Conservation (phyloP, 2,797 vertebrate genomes). For the Chloroceryle amazona region DNA sequence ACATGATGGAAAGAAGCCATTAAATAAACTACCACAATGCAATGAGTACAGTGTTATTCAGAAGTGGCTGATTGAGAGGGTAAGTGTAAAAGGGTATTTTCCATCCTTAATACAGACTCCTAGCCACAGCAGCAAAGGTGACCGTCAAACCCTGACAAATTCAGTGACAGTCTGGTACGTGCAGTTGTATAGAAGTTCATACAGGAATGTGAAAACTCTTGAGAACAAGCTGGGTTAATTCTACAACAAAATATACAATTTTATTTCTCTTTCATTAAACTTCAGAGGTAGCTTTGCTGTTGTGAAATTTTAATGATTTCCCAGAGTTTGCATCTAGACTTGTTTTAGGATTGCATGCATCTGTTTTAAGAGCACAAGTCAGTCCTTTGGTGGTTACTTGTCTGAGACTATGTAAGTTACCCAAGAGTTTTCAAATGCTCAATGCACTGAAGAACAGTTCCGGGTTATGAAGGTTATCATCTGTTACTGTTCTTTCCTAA, state of each 20-base stretch:
- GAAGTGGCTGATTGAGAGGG: not conserved
- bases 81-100: not conserved
- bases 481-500: constrained; percentile 33
- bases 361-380: not conserved
- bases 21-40: not conserved
- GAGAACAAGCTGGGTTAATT: not conserved
- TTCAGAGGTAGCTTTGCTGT: not conserved
- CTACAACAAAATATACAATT: not conserved
- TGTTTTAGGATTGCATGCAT: not conserved
- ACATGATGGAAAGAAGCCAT: not conserved
- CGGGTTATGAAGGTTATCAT: not conserved
- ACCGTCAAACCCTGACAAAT: not conserved
- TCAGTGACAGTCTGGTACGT: not conserved
- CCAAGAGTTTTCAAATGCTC: not conserved
- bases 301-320: not conserved
- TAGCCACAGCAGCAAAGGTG: not conserved
- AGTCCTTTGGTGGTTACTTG: not conserved
- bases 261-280: not conserved
- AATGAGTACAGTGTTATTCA: not conserved
- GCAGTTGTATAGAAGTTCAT: not conserved
- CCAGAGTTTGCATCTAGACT: not conserved
- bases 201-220: not conserved
- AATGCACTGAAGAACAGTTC: not conserved
- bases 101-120: not conserved
- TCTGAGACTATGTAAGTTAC: not conserved